phyloP scores from a whole-genome alignment of 1,140 invertebrate species.

The Formica exsecta region DNA sequence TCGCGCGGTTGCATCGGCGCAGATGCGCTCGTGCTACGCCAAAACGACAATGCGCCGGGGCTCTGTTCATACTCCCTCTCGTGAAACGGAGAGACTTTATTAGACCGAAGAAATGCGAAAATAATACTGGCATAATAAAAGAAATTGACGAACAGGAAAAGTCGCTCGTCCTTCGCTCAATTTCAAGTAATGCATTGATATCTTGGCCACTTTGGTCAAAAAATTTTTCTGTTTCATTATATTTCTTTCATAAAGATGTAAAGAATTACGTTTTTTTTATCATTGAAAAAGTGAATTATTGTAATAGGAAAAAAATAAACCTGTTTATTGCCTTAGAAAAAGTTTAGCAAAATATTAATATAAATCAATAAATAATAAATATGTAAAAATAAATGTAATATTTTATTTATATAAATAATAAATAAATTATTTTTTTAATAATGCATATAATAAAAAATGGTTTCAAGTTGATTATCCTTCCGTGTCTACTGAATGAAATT shows the following conservation, averaged over 20 bases:
- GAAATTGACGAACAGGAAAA: neutral
- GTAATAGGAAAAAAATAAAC: neutral
- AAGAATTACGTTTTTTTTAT: neutral
- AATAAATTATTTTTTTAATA: no score
- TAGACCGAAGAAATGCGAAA: slow-evolving; percentile 34
- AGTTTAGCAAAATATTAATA: neutral
- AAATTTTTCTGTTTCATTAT: neutral
- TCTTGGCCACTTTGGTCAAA: neutral
- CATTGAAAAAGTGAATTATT: neutral
- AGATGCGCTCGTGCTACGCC: slow-evolving; percentile 72
- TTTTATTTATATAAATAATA: neutral
- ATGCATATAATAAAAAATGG: neutral
- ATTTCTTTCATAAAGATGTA: neutral
- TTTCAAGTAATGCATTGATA: neutral
- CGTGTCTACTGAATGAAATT: neutral
- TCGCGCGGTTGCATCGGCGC: slow-evolving; percentile 77
- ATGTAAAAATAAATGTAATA: neutral
- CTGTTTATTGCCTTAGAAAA: neutral
- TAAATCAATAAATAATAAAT: neutral
- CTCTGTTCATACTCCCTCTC: slow-evolving; percentile 40
- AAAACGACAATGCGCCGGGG: slow-evolving; percentile 23
- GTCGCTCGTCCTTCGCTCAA: neutral
- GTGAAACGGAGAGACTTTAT: slow-evolving; percentile 40
- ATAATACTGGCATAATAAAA: neutral
- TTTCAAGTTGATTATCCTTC: neutral